Conservation (phyloP, 2,797 vertebrate genomes). For the Aldrovandia affinis region DNA sequence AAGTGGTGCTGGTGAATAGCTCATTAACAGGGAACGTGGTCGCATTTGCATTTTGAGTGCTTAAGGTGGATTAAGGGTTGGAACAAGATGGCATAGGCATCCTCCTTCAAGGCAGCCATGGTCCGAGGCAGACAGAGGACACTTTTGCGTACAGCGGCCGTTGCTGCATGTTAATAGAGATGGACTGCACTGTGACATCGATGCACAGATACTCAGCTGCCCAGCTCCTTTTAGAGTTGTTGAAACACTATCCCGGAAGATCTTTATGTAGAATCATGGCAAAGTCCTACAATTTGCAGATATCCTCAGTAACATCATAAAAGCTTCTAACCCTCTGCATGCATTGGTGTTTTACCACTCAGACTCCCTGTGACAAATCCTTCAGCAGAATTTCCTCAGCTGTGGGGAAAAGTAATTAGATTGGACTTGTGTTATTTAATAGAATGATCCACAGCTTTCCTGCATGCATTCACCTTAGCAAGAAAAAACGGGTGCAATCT, state of each 20-base stretch:
- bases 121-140: background rate
- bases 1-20: conserved; percentile 18
- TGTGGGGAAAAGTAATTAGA: background rate
- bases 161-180: background rate
- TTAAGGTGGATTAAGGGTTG: background rate
- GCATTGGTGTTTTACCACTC: background rate
- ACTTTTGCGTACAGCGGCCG: background rate
- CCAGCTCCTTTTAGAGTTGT: background rate
- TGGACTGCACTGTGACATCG: background rate
- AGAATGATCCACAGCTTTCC: background rate
- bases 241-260: background rate
- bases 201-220: background rate
- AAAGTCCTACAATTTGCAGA: background rate
- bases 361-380: background rate
- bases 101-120: background rate
- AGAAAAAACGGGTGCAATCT: background rate
- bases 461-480: background rate
- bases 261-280: background rate
- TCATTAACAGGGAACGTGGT: conserved; percentile 28
- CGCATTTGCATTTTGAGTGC: conserved; percentile 34
- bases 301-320: background rate
- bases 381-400: background rate
- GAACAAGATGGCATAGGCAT: background rate
- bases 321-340: background rate
- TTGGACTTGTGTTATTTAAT: background rate